Base-by-base conservation (phyloP, 37 sponge, comb jelly and placozoan species). In the Mnemiopsis leidyi region DNA sequence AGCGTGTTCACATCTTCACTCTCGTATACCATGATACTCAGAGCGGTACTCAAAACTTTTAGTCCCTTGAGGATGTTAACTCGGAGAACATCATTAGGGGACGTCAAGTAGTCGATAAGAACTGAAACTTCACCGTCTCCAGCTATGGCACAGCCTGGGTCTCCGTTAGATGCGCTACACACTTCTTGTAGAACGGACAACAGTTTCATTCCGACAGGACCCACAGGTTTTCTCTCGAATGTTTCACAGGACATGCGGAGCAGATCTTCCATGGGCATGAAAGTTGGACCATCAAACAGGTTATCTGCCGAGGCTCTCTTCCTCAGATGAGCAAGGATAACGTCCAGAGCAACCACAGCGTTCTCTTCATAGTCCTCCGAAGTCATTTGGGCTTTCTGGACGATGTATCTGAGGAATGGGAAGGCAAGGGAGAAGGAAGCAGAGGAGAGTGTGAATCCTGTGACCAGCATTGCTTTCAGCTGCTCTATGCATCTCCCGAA, bases 221-320 rank as follows among this genome's bases (percentile, higher is more conserved):
- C 90, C 0, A 85, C 61, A 23, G 90, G 90, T 85, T 39, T 85
- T 26, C 90, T 38, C 68, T 85, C 36, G 90, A 85, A 85, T 5
- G 90, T 85, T 39, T 37, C 90, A 85, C 90, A 85, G n/a, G 90
- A 38, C 90, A 85, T 85, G 5, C 36, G 23, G 9, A 85, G 29
- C 38, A 85, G 24, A 21, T 85, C 90, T 3, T 38, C 29, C 68
- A 85, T 38, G 3, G 90, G 90, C 90, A 85, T 85, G 90, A 85
- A 85, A 13, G 90, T 29, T 7, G 90, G 90, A 23, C 90, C 90
- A 85, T 85, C 90, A 40, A 85, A 85, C 68, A 85, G 48, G 90
- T 85, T 85, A 20, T 85, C 90, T 23, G 67, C 29, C 0, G 90
- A 36, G 2, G 90, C 90, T 39, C 90, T 85, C 24, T 85, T 85